These are phyloP conservation scores for Lateolabrax maculatus DNA, from an alignment of 2,797 vertebrate species.

Conservation along the genomic window DNA sequence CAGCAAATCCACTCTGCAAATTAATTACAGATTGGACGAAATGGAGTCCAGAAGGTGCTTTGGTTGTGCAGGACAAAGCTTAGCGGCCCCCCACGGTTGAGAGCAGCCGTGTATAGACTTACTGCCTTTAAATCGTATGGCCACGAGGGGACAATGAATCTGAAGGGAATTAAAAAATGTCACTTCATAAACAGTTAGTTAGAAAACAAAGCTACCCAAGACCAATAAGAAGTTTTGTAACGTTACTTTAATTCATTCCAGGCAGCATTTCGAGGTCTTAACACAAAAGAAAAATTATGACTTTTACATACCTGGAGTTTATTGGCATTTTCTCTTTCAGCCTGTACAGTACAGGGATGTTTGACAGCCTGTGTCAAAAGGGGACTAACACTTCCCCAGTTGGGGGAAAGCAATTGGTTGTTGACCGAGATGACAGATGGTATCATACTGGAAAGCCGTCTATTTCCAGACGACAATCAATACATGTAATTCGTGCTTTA, in stretches of 20 bases:
- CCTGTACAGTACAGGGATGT: neutral
- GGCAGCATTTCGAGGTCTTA: neutral
- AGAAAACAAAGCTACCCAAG: slow-evolving; percentile 10
- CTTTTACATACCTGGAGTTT: neutral
- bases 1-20: slow-evolving; percentile 72
- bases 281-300: neutral
- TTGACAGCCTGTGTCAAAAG: neutral
- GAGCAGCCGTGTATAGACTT: neutral
- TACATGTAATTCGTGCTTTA: slow-evolving; percentile 52
- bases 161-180: slow-evolving; percentile 18
- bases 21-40: slow-evolving; percentile 71
- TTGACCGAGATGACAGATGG: slow-evolving; percentile 64
- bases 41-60: slow-evolving; percentile 67
- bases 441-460: slow-evolving; percentile 51
- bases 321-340: neutral
- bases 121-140: slow-evolving; percentile 11
- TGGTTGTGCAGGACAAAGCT: slow-evolving; percentile 45
- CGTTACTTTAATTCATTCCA: neutral
- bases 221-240: neutral
- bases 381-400: slow-evolving; percentile 14
- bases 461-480: slow-evolving; percentile 66
- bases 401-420: slow-evolving; percentile 27
- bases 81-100: slow-evolving; percentile 23
- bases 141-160: slow-evolving; percentile 15
- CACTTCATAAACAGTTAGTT: slow-evolving; percentile 15